A percentile compares a stretch with the other conserved stretches of the same genome.
Conservation (phyloP, 2,888 invertebrate genomes). For the Melolontha melolontha region DNA sequence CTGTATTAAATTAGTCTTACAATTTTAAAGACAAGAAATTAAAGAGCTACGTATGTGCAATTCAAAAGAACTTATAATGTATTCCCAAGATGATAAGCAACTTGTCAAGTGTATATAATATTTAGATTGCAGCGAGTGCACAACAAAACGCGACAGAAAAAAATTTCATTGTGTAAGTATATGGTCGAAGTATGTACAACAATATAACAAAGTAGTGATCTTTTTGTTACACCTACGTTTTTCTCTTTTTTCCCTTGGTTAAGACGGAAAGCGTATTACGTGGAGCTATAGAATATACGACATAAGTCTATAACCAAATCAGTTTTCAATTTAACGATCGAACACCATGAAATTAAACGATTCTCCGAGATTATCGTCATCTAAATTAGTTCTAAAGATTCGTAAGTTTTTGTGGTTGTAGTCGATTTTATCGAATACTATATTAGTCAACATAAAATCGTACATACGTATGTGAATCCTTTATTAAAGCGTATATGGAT, state of each 20-base stretch:
- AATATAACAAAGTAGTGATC: conserved; percentile 22
- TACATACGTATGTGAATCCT: too few relatives aligned
- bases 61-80: neutral
- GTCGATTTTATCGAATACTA: too few relatives aligned
- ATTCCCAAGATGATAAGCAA: conserved; percentile 22
- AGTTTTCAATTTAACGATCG: conserved; percentile 40
- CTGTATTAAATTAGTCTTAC: too few relatives aligned
- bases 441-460: too few relatives aligned
- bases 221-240: conserved; percentile 25
- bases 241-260: conserved; percentile 8
- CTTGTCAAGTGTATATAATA: conserved; percentile 30
- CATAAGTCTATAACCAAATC: conserved; percentile 33
- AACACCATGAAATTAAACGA: conserved; percentile 51
- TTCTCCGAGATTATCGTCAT: conserved; percentile 46
- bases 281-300: conserved; percentile 2
- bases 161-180: conserved; percentile 11
- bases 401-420: conserved; percentile 43
- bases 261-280: conserved; percentile 10
- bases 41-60: too few relatives aligned
- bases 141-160: conserved; percentile 18
- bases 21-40: too few relatives aligned
- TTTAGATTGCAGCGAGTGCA: conserved; percentile 7
- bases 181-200: neutral
- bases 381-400: conserved; percentile 44
- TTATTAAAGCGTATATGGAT: too few relatives aligned